Conservation (phyloP, 2,797 vertebrate genomes). For the Cephalopachus bancanus region DNA sequence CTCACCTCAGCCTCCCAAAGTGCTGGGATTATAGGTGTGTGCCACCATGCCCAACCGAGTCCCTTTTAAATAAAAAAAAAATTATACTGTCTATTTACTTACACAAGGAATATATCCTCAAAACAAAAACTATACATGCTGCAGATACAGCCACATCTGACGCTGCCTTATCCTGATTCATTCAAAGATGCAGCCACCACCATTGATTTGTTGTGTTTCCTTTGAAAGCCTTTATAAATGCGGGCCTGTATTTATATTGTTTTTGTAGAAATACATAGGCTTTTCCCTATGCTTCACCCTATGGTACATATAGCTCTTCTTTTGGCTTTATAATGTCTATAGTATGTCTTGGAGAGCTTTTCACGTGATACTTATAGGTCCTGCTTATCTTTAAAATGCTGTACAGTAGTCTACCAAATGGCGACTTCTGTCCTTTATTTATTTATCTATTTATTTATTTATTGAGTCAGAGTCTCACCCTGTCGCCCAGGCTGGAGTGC, state of each 20-base stretch:
- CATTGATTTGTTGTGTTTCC: background rate
- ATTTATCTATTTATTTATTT: no score
- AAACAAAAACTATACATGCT: background rate
- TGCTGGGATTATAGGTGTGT: background rate
- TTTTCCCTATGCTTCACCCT: background rate
- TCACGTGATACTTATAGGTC: no score
- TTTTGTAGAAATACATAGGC: background rate
- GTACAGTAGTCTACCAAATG: no score
- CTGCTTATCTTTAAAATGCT: background rate
- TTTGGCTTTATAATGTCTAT: background rate
- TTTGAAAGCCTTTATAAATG: background rate
- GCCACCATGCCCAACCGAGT: background rate
- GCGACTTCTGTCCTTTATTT: background rate
- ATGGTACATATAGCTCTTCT: fast-evolving
- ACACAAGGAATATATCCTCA: background rate
- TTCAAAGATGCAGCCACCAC: fast-evolving
- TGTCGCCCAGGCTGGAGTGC: no score
- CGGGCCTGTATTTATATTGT: background rate
- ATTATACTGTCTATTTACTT: background rate
- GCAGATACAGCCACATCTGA: background rate
- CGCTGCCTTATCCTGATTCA: background rate
- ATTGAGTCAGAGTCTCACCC: no score
- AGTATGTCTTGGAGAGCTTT: background rate
- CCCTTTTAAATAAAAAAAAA: background rate
- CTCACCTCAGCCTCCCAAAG: background rate